A percentile compares a stretch with the other conserved stretches of the same genome.
phyloP scores from a whole-genome alignment of 2,888 invertebrate species.

The Drosophila rellima region DNA sequence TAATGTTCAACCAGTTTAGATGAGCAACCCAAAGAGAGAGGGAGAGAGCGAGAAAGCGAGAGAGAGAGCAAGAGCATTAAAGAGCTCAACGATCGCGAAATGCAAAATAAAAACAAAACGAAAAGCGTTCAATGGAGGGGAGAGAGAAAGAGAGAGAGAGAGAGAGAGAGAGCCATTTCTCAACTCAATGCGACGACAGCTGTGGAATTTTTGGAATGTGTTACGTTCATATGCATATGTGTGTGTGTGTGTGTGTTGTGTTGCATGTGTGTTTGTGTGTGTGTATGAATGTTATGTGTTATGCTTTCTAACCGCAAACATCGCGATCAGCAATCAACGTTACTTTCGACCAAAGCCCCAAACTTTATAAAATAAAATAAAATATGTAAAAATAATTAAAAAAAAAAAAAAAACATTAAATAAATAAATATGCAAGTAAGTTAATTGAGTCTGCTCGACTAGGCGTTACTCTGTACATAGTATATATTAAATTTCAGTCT shows the following conservation, averaged over 20 bases:
- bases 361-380: constrained; percentile 41
- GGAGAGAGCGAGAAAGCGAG: constrained; percentile 4
- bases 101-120: constrained; percentile 64
- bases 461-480: constrained; percentile 14
- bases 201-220: constrained; percentile 56
- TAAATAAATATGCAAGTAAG: constrained; percentile 7
- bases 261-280: constrained; percentile 9
- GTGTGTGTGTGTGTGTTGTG: background rate
- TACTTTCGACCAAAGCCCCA: constrained; percentile 31
- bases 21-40: constrained; percentile 7
- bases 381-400: constrained; percentile 24
- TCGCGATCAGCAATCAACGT: constrained; percentile 51
- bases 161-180: constrained; percentile 13
- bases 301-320: constrained; percentile 74
- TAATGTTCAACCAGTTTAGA: constrained; percentile 47
- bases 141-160: background rate
- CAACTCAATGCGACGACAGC: constrained; percentile 29
- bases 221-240: background rate
- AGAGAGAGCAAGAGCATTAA: background rate
- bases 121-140: constrained; percentile 21
- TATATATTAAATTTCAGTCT: background rate
- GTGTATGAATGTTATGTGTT: constrained; percentile 45
- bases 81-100: constrained; percentile 36
- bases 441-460: background rate
- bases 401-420: constrained; percentile 1